These are phyloP conservation scores for Hypocryptadius cinnamomeus DNA, from an alignment of 2,113 vertebrate genomes.

Conservation along the genomic window DNA sequence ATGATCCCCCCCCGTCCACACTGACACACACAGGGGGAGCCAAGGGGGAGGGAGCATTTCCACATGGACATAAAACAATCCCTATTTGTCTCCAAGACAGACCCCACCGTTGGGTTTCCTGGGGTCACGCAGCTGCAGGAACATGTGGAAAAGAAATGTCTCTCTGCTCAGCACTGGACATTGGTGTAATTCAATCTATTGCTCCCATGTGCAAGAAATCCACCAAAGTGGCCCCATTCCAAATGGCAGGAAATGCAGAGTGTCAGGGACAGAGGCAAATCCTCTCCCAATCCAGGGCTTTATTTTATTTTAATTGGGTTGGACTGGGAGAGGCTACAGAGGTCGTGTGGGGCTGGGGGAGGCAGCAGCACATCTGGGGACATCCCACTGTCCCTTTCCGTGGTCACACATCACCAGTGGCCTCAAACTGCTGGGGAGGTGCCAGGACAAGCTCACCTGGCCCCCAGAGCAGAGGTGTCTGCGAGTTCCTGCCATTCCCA, in stretches of 20 bases:
- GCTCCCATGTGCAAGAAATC: constrained; percentile 58
- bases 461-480: neutral
- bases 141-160: constrained; percentile 66
- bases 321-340: accelerated
- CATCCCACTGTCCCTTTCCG: neutral
- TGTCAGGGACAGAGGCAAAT: neutral
- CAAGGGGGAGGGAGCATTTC: neutral
- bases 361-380: neutral
- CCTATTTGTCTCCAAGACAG: constrained; percentile 59
- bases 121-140: constrained; percentile 64
- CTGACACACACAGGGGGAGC: neutral
- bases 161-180: constrained; percentile 44
- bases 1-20: neutral
- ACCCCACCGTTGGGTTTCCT: constrained; percentile 59
- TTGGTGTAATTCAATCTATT: constrained; percentile 60
- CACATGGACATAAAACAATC: constrained; percentile 26
- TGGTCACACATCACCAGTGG: too few species aligned
- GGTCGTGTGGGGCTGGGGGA: accelerated
- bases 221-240: constrained; percentile 47
- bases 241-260: neutral
- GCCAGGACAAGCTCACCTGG: neutral
- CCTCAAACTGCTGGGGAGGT: neutral
- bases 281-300: neutral
- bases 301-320: neutral
- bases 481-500: neutral